phyloP scores from a whole-genome alignment of 2,888 invertebrate genomes.

The Arge pagana region DNA sequence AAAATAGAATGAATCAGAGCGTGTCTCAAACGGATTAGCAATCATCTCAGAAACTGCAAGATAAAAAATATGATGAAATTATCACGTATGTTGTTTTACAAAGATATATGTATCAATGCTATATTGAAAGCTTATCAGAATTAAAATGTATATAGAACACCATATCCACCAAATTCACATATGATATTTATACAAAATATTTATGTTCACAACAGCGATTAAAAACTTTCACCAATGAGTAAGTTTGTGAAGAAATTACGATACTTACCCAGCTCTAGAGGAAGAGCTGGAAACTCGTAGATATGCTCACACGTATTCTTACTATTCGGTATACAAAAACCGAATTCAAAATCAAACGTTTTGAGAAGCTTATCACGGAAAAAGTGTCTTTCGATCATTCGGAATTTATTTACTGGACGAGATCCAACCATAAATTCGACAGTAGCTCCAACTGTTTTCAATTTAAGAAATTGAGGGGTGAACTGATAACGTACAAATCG shows the following conservation, averaged over 20 bases:
- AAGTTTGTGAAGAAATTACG: too few relatives aligned
- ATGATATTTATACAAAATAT: too few relatives aligned
- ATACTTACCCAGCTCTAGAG: slow-evolving; percentile 83
- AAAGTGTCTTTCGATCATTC: slow-evolving; percentile 98
- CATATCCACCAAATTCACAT: too few relatives aligned
- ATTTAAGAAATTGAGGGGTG: slow-evolving; percentile 94
- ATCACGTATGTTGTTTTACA: too few relatives aligned
- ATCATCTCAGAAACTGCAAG: slow-evolving; percentile 95
- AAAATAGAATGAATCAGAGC: slow-evolving; percentile 99
- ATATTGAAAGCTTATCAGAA: too few relatives aligned
- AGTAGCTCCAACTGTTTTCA: slow-evolving; percentile 96
- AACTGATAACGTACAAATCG: slow-evolving; percentile 99
- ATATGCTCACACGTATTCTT: slow-evolving; percentile 99
- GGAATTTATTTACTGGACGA: slow-evolving; percentile 90
- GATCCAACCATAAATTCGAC: slow-evolving; percentile 97
- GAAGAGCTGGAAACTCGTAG: slow-evolving; percentile 94
- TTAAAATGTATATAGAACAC: too few relatives aligned
- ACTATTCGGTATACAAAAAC: slow-evolving; percentile 97
- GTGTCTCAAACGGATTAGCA: slow-evolving; percentile 91
- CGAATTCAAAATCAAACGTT: slow-evolving; percentile 99
- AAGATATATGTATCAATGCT: too few relatives aligned
- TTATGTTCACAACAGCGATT: too few relatives aligned
- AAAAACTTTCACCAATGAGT: not conserved
- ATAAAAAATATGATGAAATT: slow-evolving; percentile 18
- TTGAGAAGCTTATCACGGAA: slow-evolving; percentile 91